Percentiles rank a stretch among this genome's conserved stretches.
Conservation (phyloP, 1,140 invertebrate species). For the Bombus superbus region DNA sequence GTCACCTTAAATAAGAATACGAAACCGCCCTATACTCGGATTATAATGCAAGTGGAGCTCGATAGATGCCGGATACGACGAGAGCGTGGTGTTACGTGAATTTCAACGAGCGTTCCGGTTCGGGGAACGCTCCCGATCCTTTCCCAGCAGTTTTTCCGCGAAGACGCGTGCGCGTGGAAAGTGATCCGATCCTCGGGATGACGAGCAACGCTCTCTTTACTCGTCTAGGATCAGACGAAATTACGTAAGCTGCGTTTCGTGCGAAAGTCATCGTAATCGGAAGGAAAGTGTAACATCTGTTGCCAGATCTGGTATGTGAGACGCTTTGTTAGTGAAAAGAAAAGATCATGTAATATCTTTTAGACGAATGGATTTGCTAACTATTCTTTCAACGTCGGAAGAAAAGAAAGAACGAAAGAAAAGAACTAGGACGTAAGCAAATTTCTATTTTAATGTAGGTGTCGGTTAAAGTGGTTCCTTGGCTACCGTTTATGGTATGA, state of each 20-base stretch:
- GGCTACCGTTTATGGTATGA: not conserved
- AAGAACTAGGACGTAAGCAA: not conserved
- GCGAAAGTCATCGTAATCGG: conserved; percentile 28
- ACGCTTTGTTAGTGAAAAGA: conserved; percentile 4
- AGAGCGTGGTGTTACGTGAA: conserved; percentile 40
- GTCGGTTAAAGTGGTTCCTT: not conserved
- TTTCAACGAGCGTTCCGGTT: conserved; percentile 48
- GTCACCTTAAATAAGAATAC: not conserved
- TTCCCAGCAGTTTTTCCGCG: conserved; percentile 24
- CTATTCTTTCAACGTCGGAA: not conserved
- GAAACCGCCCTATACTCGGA: not conserved
- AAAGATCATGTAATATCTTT: not conserved
- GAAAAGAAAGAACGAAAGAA: not conserved
- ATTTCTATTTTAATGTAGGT: not conserved
- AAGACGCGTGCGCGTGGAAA: not conserved
- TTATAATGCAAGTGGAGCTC: conserved; percentile 38
- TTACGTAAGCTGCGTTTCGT: conserved; percentile 22
- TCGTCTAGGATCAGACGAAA: not conserved
- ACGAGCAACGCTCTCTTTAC: not conserved
- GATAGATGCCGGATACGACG: conserved; percentile 51
- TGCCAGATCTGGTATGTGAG: not conserved
- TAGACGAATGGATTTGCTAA: not conserved
- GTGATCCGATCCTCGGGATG: not conserved
- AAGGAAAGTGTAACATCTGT: conserved; percentile 37
- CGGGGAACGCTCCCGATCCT: not conserved